Conservation (phyloP, 2,797 vertebrate species). For the Adelosebastes latens region DNA sequence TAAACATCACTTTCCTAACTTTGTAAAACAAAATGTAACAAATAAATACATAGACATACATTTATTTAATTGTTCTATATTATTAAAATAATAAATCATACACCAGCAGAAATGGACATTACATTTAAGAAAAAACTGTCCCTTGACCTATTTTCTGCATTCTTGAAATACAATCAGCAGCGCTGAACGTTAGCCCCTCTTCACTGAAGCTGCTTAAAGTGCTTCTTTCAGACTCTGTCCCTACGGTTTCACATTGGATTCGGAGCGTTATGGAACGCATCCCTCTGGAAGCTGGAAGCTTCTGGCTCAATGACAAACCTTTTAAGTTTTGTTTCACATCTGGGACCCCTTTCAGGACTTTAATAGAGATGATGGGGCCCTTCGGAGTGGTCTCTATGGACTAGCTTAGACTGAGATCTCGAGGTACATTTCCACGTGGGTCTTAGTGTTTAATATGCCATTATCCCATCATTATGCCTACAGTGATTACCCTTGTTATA, state of each 20-base stretch:
- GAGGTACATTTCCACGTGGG: background rate
- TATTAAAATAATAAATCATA: no score
- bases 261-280: background rate
- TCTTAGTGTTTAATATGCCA: background rate
- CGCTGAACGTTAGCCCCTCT: background rate
- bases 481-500: background rate
- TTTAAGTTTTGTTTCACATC: background rate
- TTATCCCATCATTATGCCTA: background rate
- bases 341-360: background rate
- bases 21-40: no score
- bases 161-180: background rate
- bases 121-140: background rate
- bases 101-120: background rate
- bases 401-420: background rate
- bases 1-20: no score
- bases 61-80: no score
- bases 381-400: background rate
- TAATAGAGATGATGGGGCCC: background rate
- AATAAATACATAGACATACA: no score
- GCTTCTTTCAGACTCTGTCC: background rate
- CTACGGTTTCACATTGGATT: background rate
- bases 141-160: background rate
- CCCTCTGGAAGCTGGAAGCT: background rate
- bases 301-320: background rate
- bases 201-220: background rate